Conservation (phyloP, 2,113 vertebrate species). For the Nanorana parkeri region DNA sequence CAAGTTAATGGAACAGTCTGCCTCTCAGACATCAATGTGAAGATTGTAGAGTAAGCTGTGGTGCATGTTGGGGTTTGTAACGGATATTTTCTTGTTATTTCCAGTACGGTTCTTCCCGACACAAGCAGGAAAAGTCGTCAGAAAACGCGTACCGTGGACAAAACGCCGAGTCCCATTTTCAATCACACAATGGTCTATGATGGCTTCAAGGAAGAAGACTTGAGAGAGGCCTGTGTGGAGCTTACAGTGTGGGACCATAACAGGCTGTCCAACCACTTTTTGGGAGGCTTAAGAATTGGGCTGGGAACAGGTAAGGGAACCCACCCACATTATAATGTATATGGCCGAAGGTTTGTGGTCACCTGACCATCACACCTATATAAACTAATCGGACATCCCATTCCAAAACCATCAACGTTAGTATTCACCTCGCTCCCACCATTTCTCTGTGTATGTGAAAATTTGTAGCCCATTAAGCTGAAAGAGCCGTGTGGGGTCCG, state of each 20-base stretch:
- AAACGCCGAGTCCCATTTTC: constrained; percentile 84
- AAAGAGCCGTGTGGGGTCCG: too few species aligned
- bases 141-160: constrained; percentile 86
- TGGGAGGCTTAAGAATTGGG: constrained; percentile 90
- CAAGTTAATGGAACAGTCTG: too few species aligned
- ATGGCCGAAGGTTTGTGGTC: neutral
- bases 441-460: neutral
- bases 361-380: neutral
- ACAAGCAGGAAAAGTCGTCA: constrained; percentile 85
- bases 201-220: constrained; percentile 83
- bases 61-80: neutral
- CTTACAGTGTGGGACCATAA: constrained; percentile 94
- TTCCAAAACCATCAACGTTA: neutral
- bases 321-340: too few species aligned
- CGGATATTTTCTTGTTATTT: constrained; percentile 50
- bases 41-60: neutral
- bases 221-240: constrained; percentile 88
- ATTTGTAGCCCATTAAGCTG: too few species aligned
- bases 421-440: neutral
- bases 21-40: too few species aligned
- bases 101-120: constrained; percentile 87
- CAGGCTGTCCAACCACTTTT: constrained; percentile 83
- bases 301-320: constrained; percentile 83
- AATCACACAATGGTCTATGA: constrained; percentile 97
- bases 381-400: too few species aligned